Base-by-base conservation (phyloP, 2,113 vertebrate species). In the Trogon surrucura region DNA sequence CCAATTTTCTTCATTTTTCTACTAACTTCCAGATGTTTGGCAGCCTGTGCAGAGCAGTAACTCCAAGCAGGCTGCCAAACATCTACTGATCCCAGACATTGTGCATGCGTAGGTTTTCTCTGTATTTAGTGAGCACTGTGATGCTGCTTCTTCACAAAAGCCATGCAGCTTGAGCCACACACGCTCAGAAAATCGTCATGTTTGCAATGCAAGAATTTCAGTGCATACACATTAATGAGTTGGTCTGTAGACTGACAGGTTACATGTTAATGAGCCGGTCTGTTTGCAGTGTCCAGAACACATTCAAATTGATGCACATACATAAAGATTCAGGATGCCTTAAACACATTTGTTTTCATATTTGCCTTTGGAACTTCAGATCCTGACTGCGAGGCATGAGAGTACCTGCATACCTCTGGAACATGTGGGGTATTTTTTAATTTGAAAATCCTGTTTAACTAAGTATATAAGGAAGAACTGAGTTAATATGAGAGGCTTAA, bases 11-110 rank as follows among this genome's bases (percentile, higher is more conserved):
- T 36, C 16, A 14, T 75, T 87, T 87, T 93, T 69, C 32, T 85
- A 38, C 45, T 54, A 47, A 66, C 50, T 96, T 66, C 72, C 88
- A 93, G 80, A 80, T 94, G 80, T 80, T 94, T 92, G 92, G 85
- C 80, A 84, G 80, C 56, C 71, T 61, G 10, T 23, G 44, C 67
- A 80, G 30, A 78, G n/a, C 58, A 83, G 45, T 61, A 89, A 80
- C 44, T 81, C 20, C 38, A 67, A 62, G 60, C 57, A 91, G 90
- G 44, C 73, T 84, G 77, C 44, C 73, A 88, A 73, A 71, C 29
- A 51, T 34, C 51, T 85, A 32, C 67, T 54, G 50, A 54, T 80
- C 20, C 25, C 41, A 82, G 62, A 62, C 51, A 57, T 1, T 17
- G 26, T 57, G 38, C 15, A 34, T 58, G n/a, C 44, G 32, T 48